A percentile compares a stretch with the other conserved stretches of the same genome.
Conservation (phyloP, 2,888 invertebrate species). For the Dastarcus helophoroides region DNA sequence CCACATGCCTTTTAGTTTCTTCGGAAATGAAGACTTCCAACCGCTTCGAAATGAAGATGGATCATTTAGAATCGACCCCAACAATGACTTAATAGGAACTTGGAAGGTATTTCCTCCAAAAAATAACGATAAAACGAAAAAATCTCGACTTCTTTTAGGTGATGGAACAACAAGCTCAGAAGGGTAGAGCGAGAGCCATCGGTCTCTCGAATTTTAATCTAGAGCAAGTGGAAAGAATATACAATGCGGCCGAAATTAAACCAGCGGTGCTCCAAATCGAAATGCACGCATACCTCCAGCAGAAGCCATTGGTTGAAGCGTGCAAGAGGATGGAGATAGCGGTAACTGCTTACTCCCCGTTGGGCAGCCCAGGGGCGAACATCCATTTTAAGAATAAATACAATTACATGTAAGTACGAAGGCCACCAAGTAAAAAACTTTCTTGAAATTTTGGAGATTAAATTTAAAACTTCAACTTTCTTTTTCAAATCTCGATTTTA, state of each 20-base stretch:
- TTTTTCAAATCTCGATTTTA: too few species aligned
- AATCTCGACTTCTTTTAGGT: background rate
- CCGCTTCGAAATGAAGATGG: slow-evolving; percentile 49
- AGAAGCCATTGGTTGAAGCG: slow-evolving; percentile 48
- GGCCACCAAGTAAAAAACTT: too few species aligned
- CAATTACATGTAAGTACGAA: slow-evolving; percentile 49
- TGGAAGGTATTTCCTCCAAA: slow-evolving; percentile 49
- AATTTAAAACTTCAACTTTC: too few species aligned
- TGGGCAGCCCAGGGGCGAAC: slow-evolving; percentile 61
- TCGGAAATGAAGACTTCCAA: slow-evolving; percentile 42
- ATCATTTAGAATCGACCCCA: slow-evolving; percentile 45
- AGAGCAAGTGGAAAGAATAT: slow-evolving; percentile 52
- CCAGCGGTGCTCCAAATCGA: slow-evolving; percentile 68
- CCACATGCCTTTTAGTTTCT: slow-evolving; percentile 63
- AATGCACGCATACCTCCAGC: slow-evolving; percentile 66
- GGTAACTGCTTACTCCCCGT: slow-evolving; percentile 59
- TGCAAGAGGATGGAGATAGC: slow-evolving; percentile 52
- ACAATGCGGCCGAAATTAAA: slow-evolving; percentile 47
- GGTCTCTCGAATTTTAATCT: slow-evolving; percentile 73
- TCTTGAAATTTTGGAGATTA: too few species aligned
- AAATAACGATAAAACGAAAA: background rate
- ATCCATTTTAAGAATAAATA: slow-evolving; percentile 50
- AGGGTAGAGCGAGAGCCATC: slow-evolving; percentile 55
- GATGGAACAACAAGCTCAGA: slow-evolving; percentile 50
- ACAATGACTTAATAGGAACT: slow-evolving; percentile 52